A percentile compares a stretch with the other conserved stretches of the same genome.
Conservation (phyloP, 2,113 vertebrate genomes). For the Aptenodytes patagonicus region DNA sequence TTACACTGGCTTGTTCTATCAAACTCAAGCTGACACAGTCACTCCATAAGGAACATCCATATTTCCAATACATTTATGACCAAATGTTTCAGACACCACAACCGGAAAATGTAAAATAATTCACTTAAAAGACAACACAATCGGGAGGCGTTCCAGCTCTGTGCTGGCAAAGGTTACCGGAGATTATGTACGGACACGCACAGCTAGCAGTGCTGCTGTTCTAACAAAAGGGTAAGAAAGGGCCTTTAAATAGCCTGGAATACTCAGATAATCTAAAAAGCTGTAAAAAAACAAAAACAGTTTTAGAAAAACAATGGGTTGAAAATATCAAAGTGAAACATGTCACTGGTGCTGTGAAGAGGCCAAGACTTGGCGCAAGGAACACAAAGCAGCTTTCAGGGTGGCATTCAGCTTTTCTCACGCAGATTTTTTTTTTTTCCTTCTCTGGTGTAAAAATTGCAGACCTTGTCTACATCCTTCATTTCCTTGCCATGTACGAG, state of each 20-base stretch:
- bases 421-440: neutral
- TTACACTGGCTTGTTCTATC: neutral
- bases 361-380: neutral
- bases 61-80: slow-evolving; percentile 2
- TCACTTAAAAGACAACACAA: slow-evolving; percentile 14
- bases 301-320: neutral
- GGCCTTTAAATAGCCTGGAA: slow-evolving; percentile 3
- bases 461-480: neutral
- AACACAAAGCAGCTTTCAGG: neutral
- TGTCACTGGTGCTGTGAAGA: neutral
- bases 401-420: neutral
- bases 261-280: slow-evolving; percentile 10
- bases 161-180: slow-evolving; percentile 7
- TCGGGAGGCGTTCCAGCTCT: neutral
- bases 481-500: neutral
- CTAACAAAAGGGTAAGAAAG: neutral
- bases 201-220: neutral
- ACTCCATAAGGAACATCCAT: neutral
- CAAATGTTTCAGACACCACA: neutral
- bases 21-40: slow-evolving; percentile 30
- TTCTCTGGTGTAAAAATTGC: neutral
- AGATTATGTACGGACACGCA: slow-evolving; percentile 7
- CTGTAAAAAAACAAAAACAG: neutral
- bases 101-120: slow-evolving; percentile 44
- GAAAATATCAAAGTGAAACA: slow-evolving; percentile 6